Conservation (phyloP, 1,140 invertebrate species). For the Coelopa frigida region DNA sequence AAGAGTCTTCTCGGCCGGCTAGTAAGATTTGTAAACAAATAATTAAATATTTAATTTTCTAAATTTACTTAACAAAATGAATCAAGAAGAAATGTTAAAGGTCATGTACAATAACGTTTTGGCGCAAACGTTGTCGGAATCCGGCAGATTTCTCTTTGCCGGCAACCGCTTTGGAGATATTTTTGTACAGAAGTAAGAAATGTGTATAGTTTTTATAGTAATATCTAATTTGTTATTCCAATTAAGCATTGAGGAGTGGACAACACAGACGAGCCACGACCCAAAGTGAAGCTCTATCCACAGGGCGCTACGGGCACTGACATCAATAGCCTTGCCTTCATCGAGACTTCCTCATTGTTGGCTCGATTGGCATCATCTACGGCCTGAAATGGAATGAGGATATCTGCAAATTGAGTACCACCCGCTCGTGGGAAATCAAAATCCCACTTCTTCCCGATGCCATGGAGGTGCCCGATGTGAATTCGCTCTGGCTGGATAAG, state of each 20-base stretch:
- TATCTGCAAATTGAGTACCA: constrained; percentile 47
- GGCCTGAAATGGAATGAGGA: constrained; percentile 51
- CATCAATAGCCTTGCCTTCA: constrained; percentile 65
- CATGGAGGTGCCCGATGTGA: constrained; percentile 69
- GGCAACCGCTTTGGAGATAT: constrained; percentile 80
- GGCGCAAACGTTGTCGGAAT: constrained; percentile 71
- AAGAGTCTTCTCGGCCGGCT: no score
- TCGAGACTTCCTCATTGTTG: constrained; percentile 66
- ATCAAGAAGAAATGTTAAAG: no score
- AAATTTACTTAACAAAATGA: no score
- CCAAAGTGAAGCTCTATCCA: constrained; percentile 18
- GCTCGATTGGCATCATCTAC: constrained; percentile 65
- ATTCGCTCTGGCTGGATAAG: constrained; percentile 58
- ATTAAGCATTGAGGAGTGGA: no score
- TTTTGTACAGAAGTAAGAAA: constrained; percentile 71
- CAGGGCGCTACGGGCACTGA: constrained; percentile 18
- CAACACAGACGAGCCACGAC: constrained; percentile 23
- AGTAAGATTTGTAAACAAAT: no score
- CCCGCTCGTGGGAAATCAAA: constrained; percentile 58
- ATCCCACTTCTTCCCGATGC: constrained; percentile 59
- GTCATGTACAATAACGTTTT: constrained; percentile 69
- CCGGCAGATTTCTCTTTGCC: constrained; percentile 71
- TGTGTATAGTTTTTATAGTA: background rate
- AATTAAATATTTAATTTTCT: no score
- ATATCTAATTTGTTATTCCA: background rate